Evolutionary conservation across 2,113 vertebrate species (phyloP), one percentile per base, ranked within the genome.

Genomic region (Sinocyclocheilus grahami): DNA sequence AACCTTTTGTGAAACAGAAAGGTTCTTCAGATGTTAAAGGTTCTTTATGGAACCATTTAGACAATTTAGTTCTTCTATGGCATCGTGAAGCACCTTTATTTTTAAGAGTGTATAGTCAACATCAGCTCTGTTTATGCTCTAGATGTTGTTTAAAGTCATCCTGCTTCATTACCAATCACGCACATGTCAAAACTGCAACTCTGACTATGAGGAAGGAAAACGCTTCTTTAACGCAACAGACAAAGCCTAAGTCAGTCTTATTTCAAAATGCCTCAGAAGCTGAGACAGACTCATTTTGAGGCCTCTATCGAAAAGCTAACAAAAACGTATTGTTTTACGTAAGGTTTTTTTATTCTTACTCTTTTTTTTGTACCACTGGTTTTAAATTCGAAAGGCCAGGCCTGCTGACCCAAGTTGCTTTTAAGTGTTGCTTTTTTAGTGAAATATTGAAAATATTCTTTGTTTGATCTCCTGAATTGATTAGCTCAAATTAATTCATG

Each of bases 61-160:
- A n/a, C n/a, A n/a, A n/a, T n/a, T n/a, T n/a, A n/a, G n/a, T n/a
- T n/a, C n/a, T n/a, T n/a, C n/a, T n/a, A n/a, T n/a, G n/a, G n/a
- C n/a, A n/a, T n/a, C n/a, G n/a, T n/a, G n/a, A n/a, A n/a, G n/a
- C n/a, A n/a, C n/a, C n/a, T n/a, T n/a, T n/a, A n/a, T n/a, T n/a
- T n/a, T n/a, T n/a, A n/a, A n/a, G n/a, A n/a, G n/a, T n/a, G n/a
- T n/a, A 24, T 27, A 24, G 11, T 51, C 13, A 51, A 51, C 74
- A 39, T 16, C 69, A 76, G 46, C 74, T 27, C 46, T 51, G 46
- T 77, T 77, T 77, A 51, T 77, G n/a, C 42, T 51, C 12, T 24
- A 76, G 13, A 76, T 76, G 72, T 24, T 51, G 2, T 75, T 75
- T 24, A 75, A 75, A 75, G n/a, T 75, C 42, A 14, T 76, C n/a